A percentile compares a stretch with the other conserved stretches of the same genome.
phyloP scores from a whole-genome alignment of 2,797 vertebrate genomes.

The Epinephelus malabaricus region DNA sequence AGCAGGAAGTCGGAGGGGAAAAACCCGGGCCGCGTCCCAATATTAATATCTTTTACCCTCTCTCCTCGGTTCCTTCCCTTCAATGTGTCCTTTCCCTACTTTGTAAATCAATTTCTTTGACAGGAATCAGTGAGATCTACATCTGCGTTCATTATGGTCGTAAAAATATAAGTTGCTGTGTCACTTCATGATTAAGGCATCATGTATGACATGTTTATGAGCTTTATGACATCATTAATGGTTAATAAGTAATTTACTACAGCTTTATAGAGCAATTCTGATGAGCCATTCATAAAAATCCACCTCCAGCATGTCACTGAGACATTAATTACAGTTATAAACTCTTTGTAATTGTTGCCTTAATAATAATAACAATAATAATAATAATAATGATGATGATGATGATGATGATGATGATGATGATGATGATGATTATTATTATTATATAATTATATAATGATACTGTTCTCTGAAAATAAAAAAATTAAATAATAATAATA shows the following conservation, averaged over 20 bases:
- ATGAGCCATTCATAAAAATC: background rate
- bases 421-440: no score
- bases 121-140: background rate
- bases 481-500: no score
- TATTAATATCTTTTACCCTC: background rate
- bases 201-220: no score
- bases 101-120: background rate
- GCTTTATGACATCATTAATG: background rate
- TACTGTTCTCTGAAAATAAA: no score
- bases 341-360: background rate
- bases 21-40: background rate
- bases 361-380: no score
- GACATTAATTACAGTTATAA: background rate
- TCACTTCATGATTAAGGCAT: background rate
- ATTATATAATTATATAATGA: no score
- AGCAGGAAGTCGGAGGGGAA: background rate
- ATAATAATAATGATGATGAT: no score
- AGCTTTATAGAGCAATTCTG: background rate
- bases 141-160: background rate
- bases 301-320: background rate
- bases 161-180: rapidly evolving
- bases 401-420: no score
- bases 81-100: background rate
- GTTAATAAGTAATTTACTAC: background rate
- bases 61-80: background rate